A percentile compares a stretch with the other conserved stretches of the same genome.
phyloP scores from a whole-genome alignment of 2,888 invertebrate species.

The Theodoxus fluviatilis region DNA sequence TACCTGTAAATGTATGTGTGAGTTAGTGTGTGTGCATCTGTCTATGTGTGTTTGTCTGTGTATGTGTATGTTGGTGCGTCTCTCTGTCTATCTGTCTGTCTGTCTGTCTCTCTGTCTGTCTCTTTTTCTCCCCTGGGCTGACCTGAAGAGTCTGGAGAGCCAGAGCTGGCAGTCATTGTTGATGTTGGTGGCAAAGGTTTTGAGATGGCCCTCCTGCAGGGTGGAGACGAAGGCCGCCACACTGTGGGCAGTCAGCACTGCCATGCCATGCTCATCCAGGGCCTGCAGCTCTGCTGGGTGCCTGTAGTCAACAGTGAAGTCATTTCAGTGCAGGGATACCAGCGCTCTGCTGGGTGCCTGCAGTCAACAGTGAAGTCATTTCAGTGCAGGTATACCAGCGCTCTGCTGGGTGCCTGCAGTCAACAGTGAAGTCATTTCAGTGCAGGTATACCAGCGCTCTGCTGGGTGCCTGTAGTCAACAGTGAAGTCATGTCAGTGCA shows the following conservation, averaged over 20 bases:
- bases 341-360: not conserved
- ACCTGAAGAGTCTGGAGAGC: conserved; percentile 87
- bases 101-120: no score
- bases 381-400: no score
- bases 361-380: not conserved
- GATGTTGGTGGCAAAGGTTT: conserved; percentile 81
- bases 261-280: conserved; percentile 53
- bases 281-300: conserved; percentile 41
- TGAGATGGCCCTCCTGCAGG: conserved; percentile 79
- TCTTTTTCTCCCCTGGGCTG: conserved; percentile 43
- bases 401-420: conserved; percentile 25
- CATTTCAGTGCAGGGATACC: not conserved
- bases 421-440: not conserved
- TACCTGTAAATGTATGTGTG: no score
- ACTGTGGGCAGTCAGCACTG: conserved; percentile 83
- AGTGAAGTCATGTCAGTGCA: not conserved
- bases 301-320: conserved; percentile 23
- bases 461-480: conserved; percentile 1
- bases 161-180: conserved; percentile 86
- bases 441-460: not conserved
- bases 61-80: no score
- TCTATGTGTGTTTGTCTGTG: no score
- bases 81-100: no score
- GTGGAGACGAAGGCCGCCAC: conserved; percentile 87
- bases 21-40: no score